These are phyloP conservation scores for Zootoca vivipara DNA, from an alignment of 2,113 vertebrate genomes.

Conservation along the genomic window DNA sequence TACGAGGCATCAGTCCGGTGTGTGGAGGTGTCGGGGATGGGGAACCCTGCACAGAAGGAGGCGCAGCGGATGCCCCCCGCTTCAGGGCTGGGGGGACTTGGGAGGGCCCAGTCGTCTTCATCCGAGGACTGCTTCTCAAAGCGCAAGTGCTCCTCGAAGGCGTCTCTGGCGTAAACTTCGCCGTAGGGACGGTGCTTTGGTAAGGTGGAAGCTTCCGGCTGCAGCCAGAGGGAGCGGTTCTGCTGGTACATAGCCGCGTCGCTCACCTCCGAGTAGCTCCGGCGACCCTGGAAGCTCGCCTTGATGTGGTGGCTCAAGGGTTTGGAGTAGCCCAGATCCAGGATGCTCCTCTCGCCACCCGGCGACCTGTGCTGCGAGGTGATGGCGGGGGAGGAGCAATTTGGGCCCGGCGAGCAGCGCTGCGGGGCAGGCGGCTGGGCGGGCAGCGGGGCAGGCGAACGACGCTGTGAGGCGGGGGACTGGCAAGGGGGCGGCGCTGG, in stretches of 20 bases:
- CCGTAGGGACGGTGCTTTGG: slow-evolving; percentile 91
- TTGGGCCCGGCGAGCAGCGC: slow-evolving; percentile 84
- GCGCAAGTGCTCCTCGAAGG: slow-evolving; percentile 88
- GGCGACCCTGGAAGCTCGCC: slow-evolving; percentile 93
- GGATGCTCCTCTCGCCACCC: slow-evolving; percentile 80
- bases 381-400: slow-evolving; percentile 78
- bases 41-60: slow-evolving; percentile 91
- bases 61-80: slow-evolving; percentile 86
- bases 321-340: slow-evolving; percentile 86
- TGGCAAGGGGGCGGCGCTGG: slow-evolving; percentile 79
- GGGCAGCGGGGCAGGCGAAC: slow-evolving; percentile 65
- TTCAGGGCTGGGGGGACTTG: slow-evolving; percentile 84
- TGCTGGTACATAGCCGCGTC: slow-evolving; percentile 90
- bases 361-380: slow-evolving; percentile 82
- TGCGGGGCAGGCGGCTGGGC: slow-evolving; percentile 84
- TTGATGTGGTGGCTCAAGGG: slow-evolving; percentile 89
- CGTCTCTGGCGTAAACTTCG: slow-evolving; percentile 83
- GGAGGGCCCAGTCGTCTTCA: slow-evolving; percentile 93
- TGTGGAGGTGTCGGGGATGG: slow-evolving; percentile 80
- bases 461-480: slow-evolving; percentile 70
- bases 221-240: slow-evolving; percentile 84
- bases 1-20: slow-evolving; percentile 81
- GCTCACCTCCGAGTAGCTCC: slow-evolving; percentile 93
- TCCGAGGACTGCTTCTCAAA: slow-evolving; percentile 95
- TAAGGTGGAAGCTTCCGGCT: slow-evolving; percentile 88